Conservation (phyloP, 2,797 vertebrate species). For the Amphiprion clarkii region DNA sequence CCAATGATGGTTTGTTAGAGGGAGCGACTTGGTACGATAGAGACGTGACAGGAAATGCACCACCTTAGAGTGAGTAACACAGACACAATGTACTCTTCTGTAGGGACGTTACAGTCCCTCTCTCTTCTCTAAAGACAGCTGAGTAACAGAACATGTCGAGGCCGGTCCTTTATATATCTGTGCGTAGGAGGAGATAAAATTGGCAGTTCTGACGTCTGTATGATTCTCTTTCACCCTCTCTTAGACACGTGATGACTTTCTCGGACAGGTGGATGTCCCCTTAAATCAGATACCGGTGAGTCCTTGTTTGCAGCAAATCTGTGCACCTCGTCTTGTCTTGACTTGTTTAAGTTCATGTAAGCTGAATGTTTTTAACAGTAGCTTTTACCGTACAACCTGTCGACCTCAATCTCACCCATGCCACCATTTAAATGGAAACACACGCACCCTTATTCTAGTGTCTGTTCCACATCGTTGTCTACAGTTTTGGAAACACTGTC, state of each 20-base stretch:
- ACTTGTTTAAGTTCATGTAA: neutral
- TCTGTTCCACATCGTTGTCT: constrained; percentile 71
- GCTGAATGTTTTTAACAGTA: constrained; percentile 13
- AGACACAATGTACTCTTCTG: neutral
- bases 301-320: constrained; percentile 29
- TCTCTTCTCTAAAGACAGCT: neutral
- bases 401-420: constrained; percentile 52
- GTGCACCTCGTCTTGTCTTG: neutral
- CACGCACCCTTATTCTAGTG: constrained; percentile 49
- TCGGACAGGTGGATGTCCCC: constrained; percentile 97
- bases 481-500: constrained; percentile 75
- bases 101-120: constrained; percentile 2
- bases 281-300: constrained; percentile 94
- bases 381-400: constrained; percentile 28
- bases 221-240: constrained; percentile 6
- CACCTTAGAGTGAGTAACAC: neutral
- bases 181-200: neutral
- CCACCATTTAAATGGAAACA: constrained; percentile 57
- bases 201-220: constrained; percentile 37
- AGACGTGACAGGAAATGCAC: neutral
- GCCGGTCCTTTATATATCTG: neutral
- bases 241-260: constrained; percentile 98
- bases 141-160: constrained; percentile 13
- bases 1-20: too few species aligned
- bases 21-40: too few species aligned